phyloP scores from a whole-genome alignment of 2,113 vertebrate genomes.

The Sinocyclocheilus rhinocerous region DNA sequence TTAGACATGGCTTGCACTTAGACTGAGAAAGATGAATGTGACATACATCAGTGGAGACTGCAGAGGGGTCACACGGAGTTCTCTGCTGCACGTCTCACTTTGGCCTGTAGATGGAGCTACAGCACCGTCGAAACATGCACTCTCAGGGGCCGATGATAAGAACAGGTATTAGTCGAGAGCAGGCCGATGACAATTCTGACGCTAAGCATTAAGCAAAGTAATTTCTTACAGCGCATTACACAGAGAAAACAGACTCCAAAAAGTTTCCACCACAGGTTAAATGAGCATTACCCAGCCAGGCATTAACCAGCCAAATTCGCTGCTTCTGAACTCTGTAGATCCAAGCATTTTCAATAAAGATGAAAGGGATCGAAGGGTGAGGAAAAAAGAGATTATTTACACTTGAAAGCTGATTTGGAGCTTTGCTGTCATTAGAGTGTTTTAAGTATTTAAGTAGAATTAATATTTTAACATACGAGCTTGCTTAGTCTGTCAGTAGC shows the following conservation, averaged over 20 bases:
- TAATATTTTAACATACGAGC: conserved; percentile 76
- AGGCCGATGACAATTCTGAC: conserved; percentile 11
- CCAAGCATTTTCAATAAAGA: conserved; percentile 66
- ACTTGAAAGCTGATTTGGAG: conserved; percentile 76
- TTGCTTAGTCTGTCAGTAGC: conserved; percentile 71
- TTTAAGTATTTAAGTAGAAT: conserved; percentile 80
- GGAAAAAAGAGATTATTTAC: conserved; percentile 69
- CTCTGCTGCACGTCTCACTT: conserved; percentile 63
- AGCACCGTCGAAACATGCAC: conserved; percentile 67
- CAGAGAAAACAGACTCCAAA: conserved; percentile 38
- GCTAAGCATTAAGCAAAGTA: conserved; percentile 21
- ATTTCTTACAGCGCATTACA: conserved; percentile 38
- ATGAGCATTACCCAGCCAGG: conserved; percentile 64
- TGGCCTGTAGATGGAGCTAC: conserved; percentile 78
- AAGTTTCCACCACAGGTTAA: conserved; percentile 50
- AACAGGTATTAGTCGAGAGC: conserved; percentile 62
- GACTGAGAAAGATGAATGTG: conserved; percentile 73
- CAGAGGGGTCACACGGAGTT: conserved; percentile 80
- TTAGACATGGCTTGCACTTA: conserved; percentile 75
- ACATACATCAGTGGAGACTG: conserved; percentile 75
- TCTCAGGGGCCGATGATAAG: conserved; percentile 14
- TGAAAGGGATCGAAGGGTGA: conserved; percentile 62
- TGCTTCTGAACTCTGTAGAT: conserved; percentile 69
- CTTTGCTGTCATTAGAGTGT: conserved; percentile 73
- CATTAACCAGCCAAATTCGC: conserved; percentile 54